phyloP scores from a whole-genome alignment of 2,888 invertebrate genomes.

The Melitaea athalia region DNA sequence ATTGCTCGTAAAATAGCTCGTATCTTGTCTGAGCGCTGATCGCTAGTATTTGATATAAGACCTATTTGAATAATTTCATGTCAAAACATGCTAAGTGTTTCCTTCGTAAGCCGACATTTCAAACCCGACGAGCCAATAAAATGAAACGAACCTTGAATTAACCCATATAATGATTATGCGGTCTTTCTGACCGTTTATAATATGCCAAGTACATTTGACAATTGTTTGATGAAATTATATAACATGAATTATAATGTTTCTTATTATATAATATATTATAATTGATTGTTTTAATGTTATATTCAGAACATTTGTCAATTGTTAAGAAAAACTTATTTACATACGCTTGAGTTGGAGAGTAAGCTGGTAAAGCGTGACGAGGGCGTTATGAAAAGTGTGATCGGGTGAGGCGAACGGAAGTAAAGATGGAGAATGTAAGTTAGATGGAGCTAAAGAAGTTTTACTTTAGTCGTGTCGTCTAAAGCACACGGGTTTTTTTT shows the following conservation, averaged over 20 bases:
- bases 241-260: not conserved
- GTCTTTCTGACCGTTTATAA: not conserved
- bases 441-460: too few relatives aligned
- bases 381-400: too few relatives aligned
- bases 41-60: slow-evolving; percentile 2
- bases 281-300: not conserved
- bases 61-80: slow-evolving; percentile 11
- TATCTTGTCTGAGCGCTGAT: slow-evolving; percentile 1
- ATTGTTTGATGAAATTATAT: not conserved
- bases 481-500: too few relatives aligned
- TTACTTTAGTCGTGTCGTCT: too few relatives aligned
- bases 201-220: not conserved
- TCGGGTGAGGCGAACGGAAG: too few relatives aligned
- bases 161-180: not conserved
- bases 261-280: too few relatives aligned
- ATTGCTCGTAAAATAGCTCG: not conserved
- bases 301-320: too few relatives aligned
- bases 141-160: slow-evolving; percentile 1
- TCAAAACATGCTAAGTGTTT: slow-evolving; percentile 14
- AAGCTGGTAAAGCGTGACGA: too few relatives aligned
- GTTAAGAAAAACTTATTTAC: too few relatives aligned
- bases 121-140: not conserved
- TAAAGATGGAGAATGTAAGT: too few relatives aligned
- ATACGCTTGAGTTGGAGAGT: too few relatives aligned
- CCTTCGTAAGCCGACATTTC: slow-evolving; percentile 7